Base-by-base conservation (phyloP, 1,140 invertebrate genomes). In the Cheumatopsyche charites region DNA sequence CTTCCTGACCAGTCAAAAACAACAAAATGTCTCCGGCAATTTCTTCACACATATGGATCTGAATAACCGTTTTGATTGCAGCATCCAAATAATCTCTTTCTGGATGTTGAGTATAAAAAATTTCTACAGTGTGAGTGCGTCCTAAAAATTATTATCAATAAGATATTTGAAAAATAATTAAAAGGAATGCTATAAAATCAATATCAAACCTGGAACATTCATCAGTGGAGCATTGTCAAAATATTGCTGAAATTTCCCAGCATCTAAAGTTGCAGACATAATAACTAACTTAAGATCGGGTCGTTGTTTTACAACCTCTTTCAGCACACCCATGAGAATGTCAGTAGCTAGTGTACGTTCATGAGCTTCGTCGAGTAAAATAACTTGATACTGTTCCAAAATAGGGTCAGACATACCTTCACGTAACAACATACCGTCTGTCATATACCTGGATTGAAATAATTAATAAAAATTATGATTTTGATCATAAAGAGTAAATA, bases 201-300 rank as follows among this genome's bases (percentile, higher is more conserved):
- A n/a, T 55, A 72, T n/a, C 70, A 61, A 84, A 47, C 97, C 97
- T 9, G 98, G 98, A 25, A 99, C 97, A 80, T 96, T 98, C 93
- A 99, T 97, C 15, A 99, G 82, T 0, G 98, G 98, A 13, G 97
- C 97, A 82, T 97, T 94, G 78, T 99, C 97, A 83, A 99, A 99
- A 82, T 99, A 99, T 79, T 95, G 92, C 83, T 98, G 96, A 84
- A 99, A 99, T 82, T 99, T 99, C 4, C 97, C 98, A 62, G 98
- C 97, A 85, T 99, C 98, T n/a, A 99, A 85, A 0, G 98, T 99
- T 13, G 98, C 98, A 78, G 96, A 98, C 98, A 99, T 99, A 79
- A 99, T 94, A 75, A 99, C 95, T 61, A 99, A 88, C 85, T 99
- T 99, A 12, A 99, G 86, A 84, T 99, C 98, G 6, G 86, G 82